phyloP scores from a whole-genome alignment of 2,113 vertebrate species.

The Aythya baeri region DNA sequence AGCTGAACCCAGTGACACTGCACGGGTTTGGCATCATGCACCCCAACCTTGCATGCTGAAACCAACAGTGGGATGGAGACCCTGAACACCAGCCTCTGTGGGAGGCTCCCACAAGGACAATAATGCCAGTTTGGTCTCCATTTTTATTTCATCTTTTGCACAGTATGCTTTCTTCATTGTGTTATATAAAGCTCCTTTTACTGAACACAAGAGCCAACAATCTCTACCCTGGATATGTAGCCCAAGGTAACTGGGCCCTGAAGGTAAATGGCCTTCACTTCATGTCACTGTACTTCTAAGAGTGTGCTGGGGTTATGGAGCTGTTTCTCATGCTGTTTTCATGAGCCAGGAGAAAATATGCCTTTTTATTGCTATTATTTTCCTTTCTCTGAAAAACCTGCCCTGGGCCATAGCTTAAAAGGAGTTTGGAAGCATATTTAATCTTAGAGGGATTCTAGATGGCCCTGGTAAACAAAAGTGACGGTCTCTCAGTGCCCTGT shows the following conservation, averaged over 20 bases:
- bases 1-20: background rate
- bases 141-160: background rate
- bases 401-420: background rate
- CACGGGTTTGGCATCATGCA: background rate
- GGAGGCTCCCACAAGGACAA: background rate
- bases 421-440: background rate
- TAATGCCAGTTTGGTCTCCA: background rate
- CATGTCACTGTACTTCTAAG: background rate
- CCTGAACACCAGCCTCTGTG: background rate
- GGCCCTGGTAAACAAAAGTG: background rate
- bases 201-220: background rate
- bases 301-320: background rate
- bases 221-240: background rate
- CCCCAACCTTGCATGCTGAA: background rate
- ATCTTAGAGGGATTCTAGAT: background rate
- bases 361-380: background rate
- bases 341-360: background rate
- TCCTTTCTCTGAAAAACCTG: background rate
- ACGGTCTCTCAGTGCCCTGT: background rate
- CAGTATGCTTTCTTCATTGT: accelerated
- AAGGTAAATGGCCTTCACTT: background rate
- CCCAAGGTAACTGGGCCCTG: background rate
- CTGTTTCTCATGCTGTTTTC: background rate
- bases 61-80: background rate
- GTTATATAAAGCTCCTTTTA: background rate